A percentile compares a stretch with the other conserved stretches of the same genome.
phyloP scores from a whole-genome alignment of 2,797 vertebrate genomes.

The Brotula barbata region DNA sequence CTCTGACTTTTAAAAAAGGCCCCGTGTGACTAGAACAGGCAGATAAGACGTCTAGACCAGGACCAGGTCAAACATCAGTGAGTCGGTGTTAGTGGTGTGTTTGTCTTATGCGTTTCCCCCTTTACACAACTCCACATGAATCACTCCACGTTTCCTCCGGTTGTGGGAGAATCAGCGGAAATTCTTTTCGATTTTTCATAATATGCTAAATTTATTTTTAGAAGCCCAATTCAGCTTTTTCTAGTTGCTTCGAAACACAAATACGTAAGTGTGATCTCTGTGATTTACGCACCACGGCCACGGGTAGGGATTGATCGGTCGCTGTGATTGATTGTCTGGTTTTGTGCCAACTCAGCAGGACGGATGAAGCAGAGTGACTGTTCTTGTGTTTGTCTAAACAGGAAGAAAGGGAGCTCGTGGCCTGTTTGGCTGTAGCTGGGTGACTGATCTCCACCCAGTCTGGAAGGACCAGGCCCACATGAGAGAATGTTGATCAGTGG shows the following conservation, averaged over 20 bases:
- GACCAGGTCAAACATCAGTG: slow-evolving; percentile 23
- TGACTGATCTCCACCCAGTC: slow-evolving; percentile 13
- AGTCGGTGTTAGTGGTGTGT: slow-evolving; percentile 40
- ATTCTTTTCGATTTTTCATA: slow-evolving; percentile 18
- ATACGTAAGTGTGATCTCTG: slow-evolving; percentile 2
- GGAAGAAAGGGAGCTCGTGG: slow-evolving; percentile 1
- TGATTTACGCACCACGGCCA: neutral
- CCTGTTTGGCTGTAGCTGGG: neutral
- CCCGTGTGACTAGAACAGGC: slow-evolving; percentile 13
- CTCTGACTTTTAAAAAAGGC: slow-evolving; percentile 4
- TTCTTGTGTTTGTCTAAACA: slow-evolving; percentile 13
- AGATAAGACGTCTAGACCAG: slow-evolving; percentile 49
- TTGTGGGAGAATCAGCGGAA: slow-evolving; percentile 8
- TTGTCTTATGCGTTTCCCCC: neutral
- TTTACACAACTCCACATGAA: slow-evolving; percentile 3
- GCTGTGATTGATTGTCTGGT: slow-evolving; percentile 28
- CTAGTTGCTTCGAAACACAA: neutral
- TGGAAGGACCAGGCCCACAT: neutral
- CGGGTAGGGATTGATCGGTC: slow-evolving; percentile 6
- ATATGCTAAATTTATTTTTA: neutral
- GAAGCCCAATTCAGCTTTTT: neutral
- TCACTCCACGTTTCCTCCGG: slow-evolving; percentile 23
- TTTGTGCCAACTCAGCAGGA: neutral
- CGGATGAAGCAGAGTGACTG: neutral
- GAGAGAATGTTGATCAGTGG: slow-evolving; percentile 15